Evolutionary conservation across 1,140 invertebrate genomes (phyloP).

Genomic region (Ridgeia piscesae): DNA sequence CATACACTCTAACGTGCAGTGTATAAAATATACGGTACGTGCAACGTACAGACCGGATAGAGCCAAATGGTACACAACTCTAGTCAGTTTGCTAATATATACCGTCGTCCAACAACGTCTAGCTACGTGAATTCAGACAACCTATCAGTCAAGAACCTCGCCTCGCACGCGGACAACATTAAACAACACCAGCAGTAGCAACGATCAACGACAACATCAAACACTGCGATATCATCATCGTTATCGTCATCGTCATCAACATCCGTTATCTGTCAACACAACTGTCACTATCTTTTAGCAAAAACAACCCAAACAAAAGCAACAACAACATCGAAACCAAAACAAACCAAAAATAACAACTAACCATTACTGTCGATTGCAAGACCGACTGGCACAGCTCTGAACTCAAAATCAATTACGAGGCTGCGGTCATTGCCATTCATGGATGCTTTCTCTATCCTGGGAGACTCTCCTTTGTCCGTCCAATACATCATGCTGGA

Average conservation of each 20-base stretch:
- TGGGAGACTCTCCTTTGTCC: not conserved
- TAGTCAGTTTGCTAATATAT: not conserved
- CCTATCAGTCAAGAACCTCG: not conserved
- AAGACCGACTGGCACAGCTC: not conserved
- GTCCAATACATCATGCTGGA: conserved; percentile 18
- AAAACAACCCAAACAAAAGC: not conserved
- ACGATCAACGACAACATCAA: not conserved
- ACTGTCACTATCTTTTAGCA: too few species aligned
- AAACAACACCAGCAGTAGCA: not conserved
- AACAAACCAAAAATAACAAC: not conserved
- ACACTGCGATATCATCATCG: too few species aligned
- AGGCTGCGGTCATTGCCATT: not conserved
- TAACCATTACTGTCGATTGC: not conserved
- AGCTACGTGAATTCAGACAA: not conserved
- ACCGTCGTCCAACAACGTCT: not conserved
- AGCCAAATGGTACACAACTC: too few species aligned
- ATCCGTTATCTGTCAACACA: too few species aligned
- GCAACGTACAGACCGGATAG: too few species aligned
- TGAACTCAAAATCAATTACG: not conserved
- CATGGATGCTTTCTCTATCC: not conserved
- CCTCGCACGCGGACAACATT: not conserved
- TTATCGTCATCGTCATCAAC: too few species aligned
- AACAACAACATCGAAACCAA: not conserved
- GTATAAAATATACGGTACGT: too few species aligned
- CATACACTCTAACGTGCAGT: too few species aligned